A percentile compares a stretch with the other conserved stretches of the same genome.
phyloP scores from a whole-genome alignment of 2,797 vertebrate species.

The Oreochromis grahami region DNA sequence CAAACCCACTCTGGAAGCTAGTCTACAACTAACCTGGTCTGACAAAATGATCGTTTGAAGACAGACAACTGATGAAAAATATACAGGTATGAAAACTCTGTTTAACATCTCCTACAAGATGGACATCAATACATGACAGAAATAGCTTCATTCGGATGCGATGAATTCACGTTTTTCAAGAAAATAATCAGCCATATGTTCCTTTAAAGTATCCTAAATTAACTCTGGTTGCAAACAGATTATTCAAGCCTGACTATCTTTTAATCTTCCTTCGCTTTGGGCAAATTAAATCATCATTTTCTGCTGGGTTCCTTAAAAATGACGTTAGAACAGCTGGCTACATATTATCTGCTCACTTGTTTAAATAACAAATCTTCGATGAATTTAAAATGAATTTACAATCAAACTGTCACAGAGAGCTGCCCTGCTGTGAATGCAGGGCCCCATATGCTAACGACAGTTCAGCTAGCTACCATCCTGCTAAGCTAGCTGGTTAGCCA shows the following conservation, averaged over 20 bases:
- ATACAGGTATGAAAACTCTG: neutral
- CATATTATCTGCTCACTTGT: neutral
- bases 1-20: neutral
- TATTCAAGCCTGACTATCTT: neutral
- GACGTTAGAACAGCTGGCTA: neutral
- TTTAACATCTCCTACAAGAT: neutral
- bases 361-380: neutral
- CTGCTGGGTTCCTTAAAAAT: neutral
- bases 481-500: constrained; percentile 52
- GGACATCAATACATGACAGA: neutral
- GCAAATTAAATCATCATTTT: neutral
- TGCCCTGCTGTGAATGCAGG: constrained; percentile 42
- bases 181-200: neutral
- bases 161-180: neutral
- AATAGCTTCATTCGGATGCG: neutral
- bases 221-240: neutral
- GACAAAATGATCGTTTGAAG: neutral
- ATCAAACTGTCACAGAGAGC: neutral
- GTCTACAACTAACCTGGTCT: neutral
- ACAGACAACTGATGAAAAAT: neutral
- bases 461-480: constrained; percentile 47
- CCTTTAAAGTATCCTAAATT: neutral
- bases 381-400: neutral
- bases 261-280: constrained; percentile 32
- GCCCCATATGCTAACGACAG: constrained; percentile 60